These are phyloP conservation scores for Epistrophe eligans DNA, from an alignment of 2,888 invertebrate genomes.

Conservation along the genomic window DNA sequence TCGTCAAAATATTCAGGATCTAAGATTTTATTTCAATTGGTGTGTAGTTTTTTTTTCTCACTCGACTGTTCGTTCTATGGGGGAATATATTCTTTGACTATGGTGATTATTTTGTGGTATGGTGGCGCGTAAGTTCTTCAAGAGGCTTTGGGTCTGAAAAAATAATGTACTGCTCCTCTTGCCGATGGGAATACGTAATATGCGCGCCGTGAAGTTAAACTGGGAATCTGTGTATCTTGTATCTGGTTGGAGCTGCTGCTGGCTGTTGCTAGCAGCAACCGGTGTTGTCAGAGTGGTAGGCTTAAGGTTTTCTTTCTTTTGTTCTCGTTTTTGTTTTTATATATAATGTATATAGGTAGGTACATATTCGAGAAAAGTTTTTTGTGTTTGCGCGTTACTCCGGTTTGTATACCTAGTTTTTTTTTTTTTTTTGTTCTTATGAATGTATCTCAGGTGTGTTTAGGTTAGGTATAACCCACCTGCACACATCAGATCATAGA, in stretches of 20 bases:
- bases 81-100: conserved; percentile 44
- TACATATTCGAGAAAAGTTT: conserved; percentile 53
- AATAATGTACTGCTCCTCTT: conserved; percentile 42
- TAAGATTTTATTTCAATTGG: conserved; percentile 34
- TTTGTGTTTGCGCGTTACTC: conserved; percentile 72
- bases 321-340: conserved; percentile 21
- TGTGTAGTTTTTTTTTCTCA: conserved; percentile 37
- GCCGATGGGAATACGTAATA: conserved; percentile 74
- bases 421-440: conserved; percentile 47
- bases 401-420: conserved; percentile 54
- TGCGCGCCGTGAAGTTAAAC: conserved; percentile 62
- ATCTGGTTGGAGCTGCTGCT: conserved; percentile 35
- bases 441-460: conserved; percentile 75
- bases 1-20: conserved; percentile 54
- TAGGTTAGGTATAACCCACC: conserved; percentile 73
- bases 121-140: conserved; percentile 70
- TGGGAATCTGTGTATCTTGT: conserved; percentile 68
- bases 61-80: conserved; percentile 40
- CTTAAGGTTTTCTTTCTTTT: conserved; percentile 61
- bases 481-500: conserved; percentile 75
- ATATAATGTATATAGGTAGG: background rate
- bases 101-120: conserved; percentile 68
- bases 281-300: conserved; percentile 70
- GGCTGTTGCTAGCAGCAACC: conserved; percentile 60
- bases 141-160: conserved; percentile 50